phyloP scores from a whole-genome alignment of 2,797 vertebrate genomes.

The Simalia tracyae region DNA sequence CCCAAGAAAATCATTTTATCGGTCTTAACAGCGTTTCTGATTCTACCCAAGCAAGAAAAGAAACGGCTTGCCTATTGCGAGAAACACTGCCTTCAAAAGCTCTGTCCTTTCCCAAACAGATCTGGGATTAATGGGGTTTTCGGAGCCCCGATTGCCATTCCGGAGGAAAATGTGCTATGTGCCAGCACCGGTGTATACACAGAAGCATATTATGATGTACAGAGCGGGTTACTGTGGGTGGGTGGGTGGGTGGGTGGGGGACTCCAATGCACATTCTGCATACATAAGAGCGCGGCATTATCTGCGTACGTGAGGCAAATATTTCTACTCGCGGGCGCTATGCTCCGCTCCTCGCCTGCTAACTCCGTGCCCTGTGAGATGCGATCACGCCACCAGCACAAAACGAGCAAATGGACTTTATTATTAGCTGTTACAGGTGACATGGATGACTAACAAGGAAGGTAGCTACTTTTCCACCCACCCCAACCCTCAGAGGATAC shows the following conservation, averaged over 20 bases:
- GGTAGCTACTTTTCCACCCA: not conserved
- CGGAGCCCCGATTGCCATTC: constrained; percentile 7
- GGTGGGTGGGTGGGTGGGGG: not conserved
- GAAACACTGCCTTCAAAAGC: not conserved
- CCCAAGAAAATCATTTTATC: constrained; percentile 41
- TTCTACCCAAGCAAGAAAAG: constrained; percentile 30
- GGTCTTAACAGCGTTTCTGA: not conserved
- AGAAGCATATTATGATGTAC: not conserved
- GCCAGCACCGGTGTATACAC: not conserved
- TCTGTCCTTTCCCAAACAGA: not conserved
- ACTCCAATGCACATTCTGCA: rapidly evolving
- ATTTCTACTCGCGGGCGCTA: not conserved
- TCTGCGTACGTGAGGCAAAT: not conserved
- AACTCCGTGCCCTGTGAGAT: constrained; percentile 27
- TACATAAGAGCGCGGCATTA: not conserved
- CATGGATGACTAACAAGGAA: not conserved
- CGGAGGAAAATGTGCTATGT: not conserved
- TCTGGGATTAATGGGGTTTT: not conserved
- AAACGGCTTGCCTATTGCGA: not conserved
- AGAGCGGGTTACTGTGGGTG: not conserved
- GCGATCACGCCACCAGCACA: constrained; percentile 24
- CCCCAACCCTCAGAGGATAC: not conserved
- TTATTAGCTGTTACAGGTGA: not conserved
- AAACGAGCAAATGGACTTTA: constrained; percentile 42
- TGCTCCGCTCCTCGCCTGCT: constrained; percentile 14